phyloP scores from a whole-genome alignment of 2,888 invertebrate genomes.

The Cyrtodaria siliqua region DNA sequence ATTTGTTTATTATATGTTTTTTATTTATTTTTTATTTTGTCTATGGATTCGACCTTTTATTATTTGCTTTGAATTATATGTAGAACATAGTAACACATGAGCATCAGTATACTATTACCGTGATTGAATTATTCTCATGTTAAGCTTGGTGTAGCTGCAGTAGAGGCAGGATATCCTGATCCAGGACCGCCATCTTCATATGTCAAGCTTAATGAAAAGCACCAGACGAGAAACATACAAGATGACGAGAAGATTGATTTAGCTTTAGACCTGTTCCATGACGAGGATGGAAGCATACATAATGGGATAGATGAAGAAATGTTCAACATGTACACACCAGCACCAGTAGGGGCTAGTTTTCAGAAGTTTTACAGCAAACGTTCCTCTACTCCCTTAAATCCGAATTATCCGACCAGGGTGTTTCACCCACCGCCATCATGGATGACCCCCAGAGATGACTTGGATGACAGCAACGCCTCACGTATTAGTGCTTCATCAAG shows the following conservation, averaged over 20 bases:
- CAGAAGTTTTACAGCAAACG: conserved; percentile 21
- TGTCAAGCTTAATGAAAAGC: too few species aligned
- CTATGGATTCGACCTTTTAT: too few species aligned
- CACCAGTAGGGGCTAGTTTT: conserved; percentile 40
- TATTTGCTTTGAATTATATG: too few species aligned
- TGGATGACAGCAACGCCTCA: background rate
- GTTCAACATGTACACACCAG: conserved; percentile 14
- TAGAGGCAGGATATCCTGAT: conserved; percentile 26
- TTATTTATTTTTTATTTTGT: too few species aligned
- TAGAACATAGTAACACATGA: too few species aligned
- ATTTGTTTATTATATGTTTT: too few species aligned
- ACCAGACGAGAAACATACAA: too few species aligned
- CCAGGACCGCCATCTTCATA: conserved; percentile 3
- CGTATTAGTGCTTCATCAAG: background rate
- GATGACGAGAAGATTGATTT: background rate
- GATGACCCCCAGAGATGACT: background rate
- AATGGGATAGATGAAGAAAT: background rate
- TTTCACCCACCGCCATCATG: background rate
- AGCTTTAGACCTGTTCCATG: background rate
- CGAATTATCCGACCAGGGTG: background rate
- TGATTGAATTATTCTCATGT: too few species aligned
- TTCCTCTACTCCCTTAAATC: background rate
- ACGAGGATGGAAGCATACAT: background rate
- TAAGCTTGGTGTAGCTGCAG: conserved; percentile 30
- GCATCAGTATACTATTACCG: too few species aligned